Evolutionary conservation across 2,113 vertebrate genomes (phyloP).

Genomic region (Microtus ochrogaster): DNA sequence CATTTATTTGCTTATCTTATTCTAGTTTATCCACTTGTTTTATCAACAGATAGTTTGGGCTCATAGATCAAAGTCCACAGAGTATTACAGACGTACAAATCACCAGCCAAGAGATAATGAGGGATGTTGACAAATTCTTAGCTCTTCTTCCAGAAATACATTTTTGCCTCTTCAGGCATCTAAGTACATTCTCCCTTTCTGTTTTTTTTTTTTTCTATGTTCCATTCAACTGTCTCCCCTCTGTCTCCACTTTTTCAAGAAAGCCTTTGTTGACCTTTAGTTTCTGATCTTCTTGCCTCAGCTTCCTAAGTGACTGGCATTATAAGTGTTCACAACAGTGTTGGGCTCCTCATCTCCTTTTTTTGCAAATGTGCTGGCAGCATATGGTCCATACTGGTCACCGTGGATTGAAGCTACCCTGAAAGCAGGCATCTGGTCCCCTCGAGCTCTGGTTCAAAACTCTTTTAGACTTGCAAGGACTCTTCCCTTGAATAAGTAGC

Average conservation of each 20-base stretch:
- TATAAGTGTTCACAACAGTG: not conserved
- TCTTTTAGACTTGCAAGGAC: not conserved
- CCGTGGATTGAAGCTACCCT: not conserved
- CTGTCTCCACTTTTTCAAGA: not conserved
- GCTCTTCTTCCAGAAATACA: not conserved
- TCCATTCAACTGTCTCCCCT: not conserved
- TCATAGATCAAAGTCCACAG: conserved; percentile 27
- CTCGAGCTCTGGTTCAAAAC: not conserved
- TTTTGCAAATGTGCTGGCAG: not conserved
- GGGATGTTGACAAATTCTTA: not conserved
- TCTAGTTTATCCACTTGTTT: not conserved
- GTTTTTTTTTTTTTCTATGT: not conserved
- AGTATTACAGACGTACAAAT: not conserved
- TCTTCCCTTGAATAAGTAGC: not conserved
- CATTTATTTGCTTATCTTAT: not conserved
- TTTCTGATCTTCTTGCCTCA: not conserved
- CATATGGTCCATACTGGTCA: not conserved
- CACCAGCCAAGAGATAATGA: not conserved
- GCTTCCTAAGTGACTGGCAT: not conserved
- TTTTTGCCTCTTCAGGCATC: not conserved
- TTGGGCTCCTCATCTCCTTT: rapidly evolving
- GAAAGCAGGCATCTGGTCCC: not conserved
- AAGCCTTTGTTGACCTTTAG: not conserved
- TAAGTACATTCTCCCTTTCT: not conserved
- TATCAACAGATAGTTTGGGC: conserved; percentile 14